phyloP scores from a whole-genome alignment of 2,797 vertebrate genomes.

The Crocodylus rhombifer region DNA sequence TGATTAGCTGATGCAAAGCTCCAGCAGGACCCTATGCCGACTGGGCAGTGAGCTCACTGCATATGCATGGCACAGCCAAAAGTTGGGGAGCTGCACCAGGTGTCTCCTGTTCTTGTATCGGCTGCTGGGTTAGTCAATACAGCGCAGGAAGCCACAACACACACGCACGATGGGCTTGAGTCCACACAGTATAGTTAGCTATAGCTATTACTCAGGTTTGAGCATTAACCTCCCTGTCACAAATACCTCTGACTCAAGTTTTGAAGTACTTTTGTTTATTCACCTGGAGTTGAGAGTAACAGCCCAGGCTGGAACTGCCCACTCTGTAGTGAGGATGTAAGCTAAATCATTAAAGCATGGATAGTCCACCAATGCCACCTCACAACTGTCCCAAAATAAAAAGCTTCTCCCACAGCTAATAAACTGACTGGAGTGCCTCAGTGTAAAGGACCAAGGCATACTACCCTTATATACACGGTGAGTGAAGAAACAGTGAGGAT shows the following conservation, averaged over 20 bases:
- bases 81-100: not conserved
- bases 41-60: too few relatives aligned
- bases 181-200: conserved; percentile 3
- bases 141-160: not conserved
- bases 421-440: not conserved
- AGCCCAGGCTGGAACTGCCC: conserved; percentile 15
- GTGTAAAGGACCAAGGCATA: accelerated
- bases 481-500: not conserved
- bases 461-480: accelerated
- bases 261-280: conserved; percentile 24
- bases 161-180: not conserved
- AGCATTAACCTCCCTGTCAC: conserved; percentile 32
- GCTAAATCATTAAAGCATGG: not conserved
- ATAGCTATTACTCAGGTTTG: not conserved
- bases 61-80: not conserved
- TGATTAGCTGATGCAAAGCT: too few relatives aligned
- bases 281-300: conserved; percentile 39
- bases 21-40: too few relatives aligned
- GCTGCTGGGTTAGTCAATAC: not conserved
- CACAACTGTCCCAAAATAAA: not conserved
- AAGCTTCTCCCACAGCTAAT: not conserved
- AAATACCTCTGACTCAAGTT: not conserved
- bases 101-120: not conserved
- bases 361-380: not conserved
- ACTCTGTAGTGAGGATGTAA: not conserved